Evolutionary conservation across 2,113 vertebrate species (phyloP), one percentile per base, ranked within the genome.

Genomic region (Phalacrocorax brasilianus): DNA sequence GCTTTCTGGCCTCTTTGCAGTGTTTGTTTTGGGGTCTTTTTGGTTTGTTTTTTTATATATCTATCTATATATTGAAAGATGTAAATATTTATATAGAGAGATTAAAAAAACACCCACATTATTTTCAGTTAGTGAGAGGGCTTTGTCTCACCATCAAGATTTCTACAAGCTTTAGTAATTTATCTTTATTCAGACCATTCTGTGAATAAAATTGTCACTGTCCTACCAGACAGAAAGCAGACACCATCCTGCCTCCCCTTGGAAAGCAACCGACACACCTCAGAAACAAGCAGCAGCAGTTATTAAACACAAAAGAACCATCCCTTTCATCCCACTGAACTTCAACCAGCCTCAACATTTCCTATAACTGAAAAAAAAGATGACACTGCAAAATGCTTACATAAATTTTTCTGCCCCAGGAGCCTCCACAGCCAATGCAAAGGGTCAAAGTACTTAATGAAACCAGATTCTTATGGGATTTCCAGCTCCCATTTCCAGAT

Each of bases 381-480:
- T 91, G 80, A 97, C 77, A 76, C 53, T 76, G 81, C 77, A 95
- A 89, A 93, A 91, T 7, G 7, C 84, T 82, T 35, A 61, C 38
- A 82, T 87, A 82, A 95, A 92, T 96, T 91, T 50, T 89, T 27
- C 80, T 56, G 47, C 61, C 66, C 86, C 77, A 88, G 61, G 28
- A 95, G 58, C 62, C 70, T 94, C 70, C 71, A 66, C 49, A 95
- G 77, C 32, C 66, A 91, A 65, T 56, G 21, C 62, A 82, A 92
- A 85, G 81, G 77, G 77, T 94, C 89, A 96, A 92, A 93, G 74
- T 72, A 83, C 58, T 86, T 82, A 52, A 67, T 91, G 66, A 91
- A 90, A 92, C 52, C 53, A 82, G 66, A 95, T 66, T 88, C 50
- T 66, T 65, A 58, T 5, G 21, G 44, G 50, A 85, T 89, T 91